Conservation (phyloP, 2,113 vertebrate species). For the Zingel zingel region DNA sequence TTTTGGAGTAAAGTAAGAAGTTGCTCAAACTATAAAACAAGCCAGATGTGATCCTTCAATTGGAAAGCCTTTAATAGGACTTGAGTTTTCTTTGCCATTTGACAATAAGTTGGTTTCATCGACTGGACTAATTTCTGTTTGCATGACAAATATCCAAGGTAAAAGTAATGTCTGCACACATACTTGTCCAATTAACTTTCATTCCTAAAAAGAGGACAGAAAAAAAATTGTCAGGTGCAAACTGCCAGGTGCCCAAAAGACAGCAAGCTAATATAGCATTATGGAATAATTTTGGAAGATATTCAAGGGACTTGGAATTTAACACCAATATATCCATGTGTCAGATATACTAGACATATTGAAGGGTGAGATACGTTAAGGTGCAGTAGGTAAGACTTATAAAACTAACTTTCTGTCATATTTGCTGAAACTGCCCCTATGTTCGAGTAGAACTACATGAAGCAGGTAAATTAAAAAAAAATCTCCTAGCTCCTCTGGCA, state of each 20-base stretch:
- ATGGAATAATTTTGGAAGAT: not conserved
- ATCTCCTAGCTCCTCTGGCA: no score
- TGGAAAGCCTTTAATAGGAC: constrained; percentile 6
- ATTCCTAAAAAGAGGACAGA: not conserved
- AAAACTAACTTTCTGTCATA: no score
- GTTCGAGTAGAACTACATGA: no score
- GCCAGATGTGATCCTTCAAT: constrained; percentile 12
- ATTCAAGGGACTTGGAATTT: not conserved
- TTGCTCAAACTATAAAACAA: constrained; percentile 11
- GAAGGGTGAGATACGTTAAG: not conserved
- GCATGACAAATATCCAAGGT: not conserved
- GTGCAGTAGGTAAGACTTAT: no score
- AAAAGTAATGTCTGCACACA: not conserved
- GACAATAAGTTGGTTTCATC: not conserved
- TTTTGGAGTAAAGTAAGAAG: constrained; percentile 5
- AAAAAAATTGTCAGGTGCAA: not conserved
- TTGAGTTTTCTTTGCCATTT: constrained; percentile 1
- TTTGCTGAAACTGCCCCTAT: no score
- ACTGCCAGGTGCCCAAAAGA: not conserved
- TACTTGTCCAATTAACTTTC: not conserved
- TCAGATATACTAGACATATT: not conserved
- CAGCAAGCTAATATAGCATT: not conserved
- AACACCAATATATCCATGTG: not conserved
- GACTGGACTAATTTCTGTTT: not conserved
- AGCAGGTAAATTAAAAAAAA: no score